A percentile compares a stretch with the other conserved stretches of the same genome.
Evolutionary conservation across 2,113 vertebrate genomes (phyloP).

Genomic region (Bos javanicus): DNA sequence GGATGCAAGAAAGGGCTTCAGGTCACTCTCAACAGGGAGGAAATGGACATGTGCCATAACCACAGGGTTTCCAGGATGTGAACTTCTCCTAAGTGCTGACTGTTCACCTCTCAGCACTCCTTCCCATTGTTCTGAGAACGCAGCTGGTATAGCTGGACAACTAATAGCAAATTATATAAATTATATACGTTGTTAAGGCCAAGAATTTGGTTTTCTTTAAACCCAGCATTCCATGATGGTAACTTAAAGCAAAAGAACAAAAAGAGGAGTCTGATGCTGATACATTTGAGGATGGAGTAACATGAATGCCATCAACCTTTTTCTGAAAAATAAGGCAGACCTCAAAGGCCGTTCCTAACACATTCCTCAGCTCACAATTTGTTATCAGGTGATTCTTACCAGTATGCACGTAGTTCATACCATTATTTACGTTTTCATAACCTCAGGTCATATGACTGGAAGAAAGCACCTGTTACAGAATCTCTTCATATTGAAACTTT

Average conservation of each 20-base stretch:
- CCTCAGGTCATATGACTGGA: neutral
- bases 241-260: neutral
- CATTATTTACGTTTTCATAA: neutral
- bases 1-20: neutral
- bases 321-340: neutral
- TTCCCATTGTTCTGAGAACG: neutral
- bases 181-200: neutral
- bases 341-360: neutral
- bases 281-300: neutral
- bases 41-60: neutral
- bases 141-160: neutral
- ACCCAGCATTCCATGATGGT: neutral
- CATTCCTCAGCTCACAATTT: neutral
- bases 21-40: neutral
- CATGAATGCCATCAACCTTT: neutral
- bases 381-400: neutral
- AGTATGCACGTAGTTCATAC: neutral
- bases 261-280: neutral
- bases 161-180: neutral
- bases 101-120: neutral
- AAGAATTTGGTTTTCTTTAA: constrained; percentile 6
- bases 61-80: neutral
- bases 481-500: neutral
- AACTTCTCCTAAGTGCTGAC: neutral
- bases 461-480: neutral